Evolutionary conservation across 2,113 vertebrate species (phyloP), one percentile per base, ranked within the genome.

Genomic region (Ceyx margarethae): DNA sequence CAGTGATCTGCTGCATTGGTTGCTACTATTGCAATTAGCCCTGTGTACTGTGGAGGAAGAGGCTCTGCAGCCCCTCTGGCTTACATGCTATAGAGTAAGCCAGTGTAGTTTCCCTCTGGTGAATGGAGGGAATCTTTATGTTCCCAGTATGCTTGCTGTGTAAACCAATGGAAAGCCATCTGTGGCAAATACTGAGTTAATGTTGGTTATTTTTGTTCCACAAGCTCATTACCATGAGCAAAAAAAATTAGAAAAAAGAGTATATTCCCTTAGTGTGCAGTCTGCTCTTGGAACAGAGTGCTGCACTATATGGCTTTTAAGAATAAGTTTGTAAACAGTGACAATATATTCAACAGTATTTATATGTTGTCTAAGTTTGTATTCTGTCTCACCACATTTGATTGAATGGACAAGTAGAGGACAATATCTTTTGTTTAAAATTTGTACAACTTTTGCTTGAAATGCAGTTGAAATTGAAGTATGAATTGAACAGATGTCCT

Each of bases 81-180:
- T 66, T 48, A 9, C 17, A 10, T 5, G 19, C n/a, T 21, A 2
- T n/a, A 73, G 26, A 40, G 35, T 29, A 54, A 65, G 11, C 5
- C 13, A 2, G 26, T 10, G 21, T 8, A 21, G 9, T 50, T 87
- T 53, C 31, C 5, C 4, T 61, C 28, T 51, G 53, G 22, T 48
- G 67, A 68, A 29, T 4, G 40, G 13, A 26, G 5, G 35, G 4
- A 21, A 2, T 57, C 45, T 62, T 68, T 76, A 15, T 57, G 29
- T 13, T 5, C 9, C 45, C 7, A 4, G 9, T 76, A 11, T 26
- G 7, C 64, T 81, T 45, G 15, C 3, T 9, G 0, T 28, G 21
- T 20, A 87, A 74, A 60, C 15, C 26, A 40, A 3, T 15, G 15
- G 45, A 65, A 73, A 68, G 10, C 29, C 28, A 4, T 62, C 58